phyloP scores from a whole-genome alignment of 35 echinoderm and acorn worm species.

The Anneissia japonica region DNA sequence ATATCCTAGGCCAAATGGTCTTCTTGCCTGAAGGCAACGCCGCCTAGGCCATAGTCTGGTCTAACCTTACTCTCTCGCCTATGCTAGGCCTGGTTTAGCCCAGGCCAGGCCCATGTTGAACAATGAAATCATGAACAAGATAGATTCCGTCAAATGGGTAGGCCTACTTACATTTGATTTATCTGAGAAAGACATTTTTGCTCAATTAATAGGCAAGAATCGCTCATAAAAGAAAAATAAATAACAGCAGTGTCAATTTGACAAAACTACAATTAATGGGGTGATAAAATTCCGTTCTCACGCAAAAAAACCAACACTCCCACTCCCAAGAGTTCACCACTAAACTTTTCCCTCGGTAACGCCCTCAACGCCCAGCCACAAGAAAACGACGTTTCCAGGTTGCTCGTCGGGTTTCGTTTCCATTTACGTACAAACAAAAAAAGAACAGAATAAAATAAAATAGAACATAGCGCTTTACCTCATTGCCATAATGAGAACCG shows the following conservation, averaged over 20 bases:
- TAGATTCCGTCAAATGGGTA: neutral
- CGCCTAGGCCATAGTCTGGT: too few relatives aligned
- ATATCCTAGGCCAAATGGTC: too few relatives aligned
- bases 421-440: too few relatives aligned
- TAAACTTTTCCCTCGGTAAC: too few relatives aligned
- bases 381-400: too few relatives aligned
- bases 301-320: neutral
- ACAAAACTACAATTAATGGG: neutral
- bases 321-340: neutral
- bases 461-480: too few relatives aligned
- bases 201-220: neutral
- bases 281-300: neutral
- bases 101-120: neutral
- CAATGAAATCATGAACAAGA: neutral
- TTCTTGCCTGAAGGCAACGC: too few relatives aligned
- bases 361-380: too few relatives aligned
- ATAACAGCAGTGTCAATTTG: neutral
- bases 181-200: neutral
- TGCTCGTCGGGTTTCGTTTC: too few relatives aligned
- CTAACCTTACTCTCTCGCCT: too few relatives aligned
- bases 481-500: too few relatives aligned
- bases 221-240: neutral
- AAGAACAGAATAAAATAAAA: too few relatives aligned
- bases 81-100: neutral
- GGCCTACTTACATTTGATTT: neutral